A percentile compares a stretch with the other conserved stretches of the same genome.
phyloP scores from a whole-genome alignment of 1,140 invertebrate species.

The Drosophila ogumai region DNA sequence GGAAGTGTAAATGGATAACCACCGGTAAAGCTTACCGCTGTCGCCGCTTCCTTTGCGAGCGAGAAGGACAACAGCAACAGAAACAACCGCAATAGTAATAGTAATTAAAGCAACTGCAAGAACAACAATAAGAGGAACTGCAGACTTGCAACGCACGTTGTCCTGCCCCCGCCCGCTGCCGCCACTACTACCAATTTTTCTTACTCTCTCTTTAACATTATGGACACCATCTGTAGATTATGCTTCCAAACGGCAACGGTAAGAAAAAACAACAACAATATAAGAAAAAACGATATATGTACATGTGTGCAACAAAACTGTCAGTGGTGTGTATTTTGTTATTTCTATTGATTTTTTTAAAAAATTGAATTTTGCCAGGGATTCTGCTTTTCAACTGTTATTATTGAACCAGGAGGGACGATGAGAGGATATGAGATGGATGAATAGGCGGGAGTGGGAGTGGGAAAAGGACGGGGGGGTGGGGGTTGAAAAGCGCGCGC shows the following conservation, averaged over 20 bases:
- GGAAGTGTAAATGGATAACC: slow-evolving; percentile 50
- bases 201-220: slow-evolving; percentile 48
- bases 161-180: slow-evolving; percentile 55
- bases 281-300: slow-evolving; percentile 6
- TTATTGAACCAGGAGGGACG: slow-evolving; percentile 9
- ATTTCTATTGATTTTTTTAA: slow-evolving; percentile 82
- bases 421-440: slow-evolving; percentile 14
- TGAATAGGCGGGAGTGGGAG: slow-evolving; percentile 15
- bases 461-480: slow-evolving; percentile 40
- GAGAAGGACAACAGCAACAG: slow-evolving; percentile 38
- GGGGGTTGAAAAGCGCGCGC: slow-evolving; percentile 81
- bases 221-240: slow-evolving; percentile 85
- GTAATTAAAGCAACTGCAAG: slow-evolving; percentile 28
- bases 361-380: slow-evolving; percentile 41
- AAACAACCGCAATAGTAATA: slow-evolving; percentile 7
- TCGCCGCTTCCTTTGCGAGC: slow-evolving; percentile 33
- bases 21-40: slow-evolving; percentile 68
- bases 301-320: slow-evolving; percentile 38
- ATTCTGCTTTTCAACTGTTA: slow-evolving; percentile 37
- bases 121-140: slow-evolving; percentile 24
- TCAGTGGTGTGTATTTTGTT: slow-evolving; percentile 76
- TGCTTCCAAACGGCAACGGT: slow-evolving; percentile 84
- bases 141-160: slow-evolving; percentile 53
- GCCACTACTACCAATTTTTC: slow-evolving; percentile 43
- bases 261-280: slow-evolving; percentile 38